phyloP scores from a whole-genome alignment of 2,888 invertebrate species.

The Agonopterix subpropinquella region DNA sequence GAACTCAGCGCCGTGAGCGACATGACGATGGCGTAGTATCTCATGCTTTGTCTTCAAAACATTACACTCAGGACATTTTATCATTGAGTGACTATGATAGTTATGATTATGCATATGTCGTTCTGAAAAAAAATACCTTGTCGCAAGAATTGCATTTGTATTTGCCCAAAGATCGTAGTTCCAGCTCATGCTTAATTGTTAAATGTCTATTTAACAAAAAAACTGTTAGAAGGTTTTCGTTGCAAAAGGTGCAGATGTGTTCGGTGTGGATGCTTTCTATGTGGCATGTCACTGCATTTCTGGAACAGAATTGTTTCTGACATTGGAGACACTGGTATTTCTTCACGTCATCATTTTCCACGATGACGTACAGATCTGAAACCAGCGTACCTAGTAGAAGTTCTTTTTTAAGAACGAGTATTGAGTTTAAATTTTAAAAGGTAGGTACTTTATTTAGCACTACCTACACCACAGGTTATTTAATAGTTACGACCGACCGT shows the following conservation, averaged over 20 bases:
- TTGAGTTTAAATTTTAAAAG: no score
- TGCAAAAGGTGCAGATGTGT: not conserved
- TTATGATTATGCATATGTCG: not conserved
- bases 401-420: no score
- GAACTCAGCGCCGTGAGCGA: not conserved
- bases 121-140: not conserved
- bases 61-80: no score
- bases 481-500: no score
- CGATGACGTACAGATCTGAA: no score
- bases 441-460: no score
- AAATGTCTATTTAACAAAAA: not conserved
- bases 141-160: not conserved
- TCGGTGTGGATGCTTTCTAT: not conserved
- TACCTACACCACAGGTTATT: no score
- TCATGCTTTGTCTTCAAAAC: no score
- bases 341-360: conserved; percentile 10
- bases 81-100: no score
- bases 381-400: no score
- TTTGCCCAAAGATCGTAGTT: not conserved
- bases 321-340: conserved; percentile 23
- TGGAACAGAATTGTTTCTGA: conserved; percentile 18
- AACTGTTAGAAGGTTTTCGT: not conserved
- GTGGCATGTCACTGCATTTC: conserved; percentile 8
- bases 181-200: not conserved
- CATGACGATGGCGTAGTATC: no score